Evolutionary conservation across 1,140 invertebrate genomes (phyloP).

Genomic region (Oncopodura yosiiana): DNA sequence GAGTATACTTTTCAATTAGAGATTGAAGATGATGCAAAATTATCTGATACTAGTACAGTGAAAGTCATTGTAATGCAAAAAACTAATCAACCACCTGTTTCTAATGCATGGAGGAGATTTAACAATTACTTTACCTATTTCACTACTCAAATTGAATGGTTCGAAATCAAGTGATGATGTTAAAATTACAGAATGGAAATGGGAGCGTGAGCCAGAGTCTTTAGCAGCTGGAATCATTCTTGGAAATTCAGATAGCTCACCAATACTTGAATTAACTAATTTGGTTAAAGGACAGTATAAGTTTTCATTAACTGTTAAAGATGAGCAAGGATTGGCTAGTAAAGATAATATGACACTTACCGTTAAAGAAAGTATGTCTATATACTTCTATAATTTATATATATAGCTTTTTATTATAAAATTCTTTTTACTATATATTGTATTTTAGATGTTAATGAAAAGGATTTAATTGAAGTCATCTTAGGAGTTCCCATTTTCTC

Average conservation of each 20-base stretch:
- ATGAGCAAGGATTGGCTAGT: slow-evolving; percentile 72
- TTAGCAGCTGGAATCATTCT: slow-evolving; percentile 73
- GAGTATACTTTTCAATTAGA: slow-evolving; percentile 72
- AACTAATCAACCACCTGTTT: slow-evolving; percentile 76
- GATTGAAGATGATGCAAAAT: slow-evolving; percentile 72
- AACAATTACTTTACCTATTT: slow-evolving; percentile 58
- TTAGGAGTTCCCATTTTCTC: slow-evolving; percentile 52
- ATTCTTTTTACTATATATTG: slow-evolving; percentile 23
- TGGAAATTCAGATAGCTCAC: slow-evolving; percentile 57
- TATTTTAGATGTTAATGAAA: slow-evolving; percentile 58
- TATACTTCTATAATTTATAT: slow-evolving; percentile 4
- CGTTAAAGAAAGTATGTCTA: slow-evolving; percentile 59
- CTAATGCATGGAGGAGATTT: slow-evolving; percentile 77
- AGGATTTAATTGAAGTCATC: slow-evolving; percentile 68
- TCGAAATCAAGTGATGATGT: slow-evolving; percentile 77
- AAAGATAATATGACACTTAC: slow-evolving; percentile 73
- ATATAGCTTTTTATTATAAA: slow-evolving; percentile 18
- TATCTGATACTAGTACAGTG: slow-evolving; percentile 59
- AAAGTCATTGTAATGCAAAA: slow-evolving; percentile 79
- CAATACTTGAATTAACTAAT: slow-evolving; percentile 66
- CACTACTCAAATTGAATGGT: slow-evolving; percentile 71
- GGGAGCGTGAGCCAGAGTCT: slow-evolving; percentile 69
- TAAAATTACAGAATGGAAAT: slow-evolving; percentile 69
- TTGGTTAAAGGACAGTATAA: slow-evolving; percentile 76
- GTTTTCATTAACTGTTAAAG: slow-evolving; percentile 75